A percentile compares a stretch with the other conserved stretches of the same genome.
Conservation (phyloP, 2,888 invertebrate species). For the Drosophila robusta region DNA sequence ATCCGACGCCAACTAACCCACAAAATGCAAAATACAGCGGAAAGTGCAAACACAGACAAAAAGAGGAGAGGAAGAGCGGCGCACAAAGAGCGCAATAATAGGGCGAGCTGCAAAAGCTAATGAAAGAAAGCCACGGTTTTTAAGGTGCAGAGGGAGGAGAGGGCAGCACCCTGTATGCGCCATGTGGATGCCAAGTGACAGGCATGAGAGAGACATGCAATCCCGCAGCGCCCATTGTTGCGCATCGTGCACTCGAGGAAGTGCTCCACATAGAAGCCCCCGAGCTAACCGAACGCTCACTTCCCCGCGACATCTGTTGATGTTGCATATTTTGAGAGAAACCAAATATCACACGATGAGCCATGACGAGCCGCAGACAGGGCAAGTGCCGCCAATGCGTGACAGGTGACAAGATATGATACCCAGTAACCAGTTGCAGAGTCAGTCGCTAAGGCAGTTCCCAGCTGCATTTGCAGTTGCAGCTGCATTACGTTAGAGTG, state of each 20-base stretch:
- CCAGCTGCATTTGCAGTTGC: constrained; percentile 4
- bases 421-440: constrained; percentile 14
- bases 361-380: constrained; percentile 48
- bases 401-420: constrained; percentile 66
- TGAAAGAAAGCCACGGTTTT: constrained; percentile 53
- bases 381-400: constrained; percentile 45
- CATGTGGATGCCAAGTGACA: constrained; percentile 69
- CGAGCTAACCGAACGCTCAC: too few species aligned
- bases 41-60: constrained; percentile 35
- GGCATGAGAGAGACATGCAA: constrained; percentile 61
- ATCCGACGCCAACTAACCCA: constrained; percentile 36
- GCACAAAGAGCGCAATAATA: constrained; percentile 30
- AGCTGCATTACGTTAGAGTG: constrained; percentile 31
- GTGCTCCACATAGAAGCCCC: constrained; percentile 63
- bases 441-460: background rate
- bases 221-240: constrained; percentile 69
- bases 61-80: constrained; percentile 12
- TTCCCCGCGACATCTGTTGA: constrained; percentile 26
- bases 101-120: constrained; percentile 53
- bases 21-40: constrained; percentile 37
- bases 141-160: background rate
- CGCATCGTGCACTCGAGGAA: constrained; percentile 76
- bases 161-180: constrained; percentile 45
- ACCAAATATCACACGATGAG: constrained; percentile 71
- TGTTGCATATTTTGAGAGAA: constrained; percentile 71